Percentiles rank a stretch among this genome's conserved stretches.
These are phyloP conservation scores for Myanophis thanlyinensis DNA, from an alignment of 2,113 vertebrate species.

Conservation along the genomic window DNA sequence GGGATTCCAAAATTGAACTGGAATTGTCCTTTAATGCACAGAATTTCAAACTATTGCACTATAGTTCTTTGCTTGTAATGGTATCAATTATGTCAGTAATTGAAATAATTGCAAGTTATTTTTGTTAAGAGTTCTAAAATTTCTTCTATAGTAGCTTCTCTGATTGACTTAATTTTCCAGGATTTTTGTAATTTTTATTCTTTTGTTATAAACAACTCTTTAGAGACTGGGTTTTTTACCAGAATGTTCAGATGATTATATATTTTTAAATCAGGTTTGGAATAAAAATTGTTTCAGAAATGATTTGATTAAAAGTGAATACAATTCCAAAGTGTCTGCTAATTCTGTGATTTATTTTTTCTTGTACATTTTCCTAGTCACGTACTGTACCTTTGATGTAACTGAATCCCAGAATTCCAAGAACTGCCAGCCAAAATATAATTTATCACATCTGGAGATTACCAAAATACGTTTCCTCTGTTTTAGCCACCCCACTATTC, in stretches of 20 bases:
- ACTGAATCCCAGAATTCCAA: not conserved
- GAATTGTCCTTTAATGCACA: not conserved
- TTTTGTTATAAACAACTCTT: not conserved
- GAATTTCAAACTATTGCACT: not conserved
- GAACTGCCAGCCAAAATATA: not conserved
- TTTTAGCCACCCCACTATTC: not conserved
- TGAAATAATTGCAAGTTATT: not conserved
- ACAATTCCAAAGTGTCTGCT: not conserved
- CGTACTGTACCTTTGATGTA: not conserved
- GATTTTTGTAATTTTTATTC: not conserved
- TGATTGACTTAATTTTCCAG: not conserved
- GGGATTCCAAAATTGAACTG: not conserved
- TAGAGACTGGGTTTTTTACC: not conserved
- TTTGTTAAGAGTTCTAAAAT: not conserved
- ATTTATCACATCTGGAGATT: not conserved
- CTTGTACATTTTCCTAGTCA: not conserved
- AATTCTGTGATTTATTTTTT: not conserved
- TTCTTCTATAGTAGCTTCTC: not conserved
- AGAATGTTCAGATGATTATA: not conserved
- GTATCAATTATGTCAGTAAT: not conserved
- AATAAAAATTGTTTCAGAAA: not conserved
- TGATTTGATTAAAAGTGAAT: not conserved
- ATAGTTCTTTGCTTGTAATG: not conserved
- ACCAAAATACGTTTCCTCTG: not conserved
- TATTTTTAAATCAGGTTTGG: not conserved